A percentile compares a stretch with the other conserved stretches of the same genome.
These are phyloP conservation scores for Nephila pilipes DNA, from an alignment of 1,140 invertebrate species.

Conservation along the genomic window DNA sequence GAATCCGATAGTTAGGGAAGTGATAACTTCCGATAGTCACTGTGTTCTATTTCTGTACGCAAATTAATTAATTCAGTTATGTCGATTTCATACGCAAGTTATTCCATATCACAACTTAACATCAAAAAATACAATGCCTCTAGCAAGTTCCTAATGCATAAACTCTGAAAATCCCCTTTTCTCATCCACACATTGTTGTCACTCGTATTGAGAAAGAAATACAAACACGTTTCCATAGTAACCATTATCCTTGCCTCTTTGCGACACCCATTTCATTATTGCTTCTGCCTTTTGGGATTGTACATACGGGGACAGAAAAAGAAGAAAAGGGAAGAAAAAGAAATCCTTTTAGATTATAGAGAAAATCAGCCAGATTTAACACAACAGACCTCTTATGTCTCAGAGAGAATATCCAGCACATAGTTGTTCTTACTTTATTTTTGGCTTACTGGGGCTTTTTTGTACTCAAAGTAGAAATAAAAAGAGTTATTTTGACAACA, in stretches of 20 bases:
- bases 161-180: neutral
- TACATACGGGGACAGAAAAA: neutral
- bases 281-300: neutral
- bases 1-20: too few species aligned
- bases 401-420: neutral
- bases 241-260: slow-evolving; percentile 20
- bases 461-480: neutral
- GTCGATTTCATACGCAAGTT: too few species aligned
- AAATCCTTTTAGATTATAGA: neutral
- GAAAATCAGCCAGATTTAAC: neutral
- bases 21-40: too few species aligned
- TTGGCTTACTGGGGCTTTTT: too few species aligned
- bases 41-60: too few species aligned
- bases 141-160: neutral
- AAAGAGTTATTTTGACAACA: neutral
- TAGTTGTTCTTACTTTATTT: too few species aligned
- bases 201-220: neutral
- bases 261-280: slow-evolving; percentile 52
- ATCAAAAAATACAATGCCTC: too few species aligned
- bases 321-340: neutral
- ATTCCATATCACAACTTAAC: too few species aligned
- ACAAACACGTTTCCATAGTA: slow-evolving; percentile 27
- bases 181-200: neutral
- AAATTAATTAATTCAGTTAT: too few species aligned
- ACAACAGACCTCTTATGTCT: neutral